These are phyloP conservation scores for Drosophila ezoana DNA, from an alignment of 2,888 invertebrate species.

Conservation along the genomic window DNA sequence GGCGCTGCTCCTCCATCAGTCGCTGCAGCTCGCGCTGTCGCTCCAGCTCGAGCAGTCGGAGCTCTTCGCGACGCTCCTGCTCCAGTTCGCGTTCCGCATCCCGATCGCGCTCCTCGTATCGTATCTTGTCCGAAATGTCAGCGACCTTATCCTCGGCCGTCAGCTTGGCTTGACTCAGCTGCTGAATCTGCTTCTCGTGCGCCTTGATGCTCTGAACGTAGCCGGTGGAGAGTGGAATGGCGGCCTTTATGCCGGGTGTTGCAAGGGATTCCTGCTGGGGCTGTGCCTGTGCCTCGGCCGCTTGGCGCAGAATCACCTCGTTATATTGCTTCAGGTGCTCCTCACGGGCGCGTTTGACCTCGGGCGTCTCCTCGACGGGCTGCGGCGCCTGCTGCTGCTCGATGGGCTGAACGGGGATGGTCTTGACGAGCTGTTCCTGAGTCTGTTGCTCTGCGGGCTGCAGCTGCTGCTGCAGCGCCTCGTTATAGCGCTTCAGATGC, in stretches of 20 bases:
- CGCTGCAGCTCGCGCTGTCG: slow-evolving; percentile 67
- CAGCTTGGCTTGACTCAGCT: slow-evolving; percentile 51
- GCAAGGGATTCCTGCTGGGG: slow-evolving; percentile 1
- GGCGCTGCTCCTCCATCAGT: slow-evolving; percentile 56
- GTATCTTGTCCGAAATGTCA: slow-evolving; percentile 57
- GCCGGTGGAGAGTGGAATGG: slow-evolving; percentile 28
- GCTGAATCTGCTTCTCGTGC: slow-evolving; percentile 29
- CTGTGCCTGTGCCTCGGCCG: slow-evolving; percentile 34
- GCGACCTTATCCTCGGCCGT: slow-evolving; percentile 54
- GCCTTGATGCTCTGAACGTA: slow-evolving; percentile 30
- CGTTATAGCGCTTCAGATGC: slow-evolving; percentile 68
- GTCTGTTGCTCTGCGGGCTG: slow-evolving; percentile 2
- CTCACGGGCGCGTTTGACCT: slow-evolving; percentile 72
- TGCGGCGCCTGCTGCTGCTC: slow-evolving; percentile 23
- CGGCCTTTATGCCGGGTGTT: slow-evolving; percentile 7
- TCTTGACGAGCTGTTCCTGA: neutral
- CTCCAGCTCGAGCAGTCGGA: slow-evolving; percentile 61
- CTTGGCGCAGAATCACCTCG: slow-evolving; percentile 56
- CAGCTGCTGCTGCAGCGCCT: slow-evolving; percentile 50
- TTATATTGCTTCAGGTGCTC: slow-evolving; percentile 65
- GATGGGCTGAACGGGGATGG: neutral
- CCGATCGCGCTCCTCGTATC: slow-evolving; percentile 53
- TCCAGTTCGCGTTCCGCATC: slow-evolving; percentile 55
- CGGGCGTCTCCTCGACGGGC: slow-evolving; percentile 65
- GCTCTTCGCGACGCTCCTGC: slow-evolving; percentile 63